Conservation (phyloP, 1,140 invertebrate species). For the Dreissena polymorpha region DNA sequence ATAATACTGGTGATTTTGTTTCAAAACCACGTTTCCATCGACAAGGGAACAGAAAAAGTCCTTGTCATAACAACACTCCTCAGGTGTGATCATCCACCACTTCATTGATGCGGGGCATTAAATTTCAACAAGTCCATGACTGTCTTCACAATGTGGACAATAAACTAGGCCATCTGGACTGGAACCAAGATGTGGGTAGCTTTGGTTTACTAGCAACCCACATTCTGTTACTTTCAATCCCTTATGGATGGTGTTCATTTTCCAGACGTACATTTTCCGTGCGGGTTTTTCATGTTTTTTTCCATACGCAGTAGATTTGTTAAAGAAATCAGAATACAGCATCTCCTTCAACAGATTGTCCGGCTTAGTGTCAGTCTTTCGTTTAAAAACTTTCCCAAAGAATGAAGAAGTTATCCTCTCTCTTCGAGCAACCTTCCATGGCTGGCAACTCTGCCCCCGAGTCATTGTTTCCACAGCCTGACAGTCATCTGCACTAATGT, state of each 20-base stretch:
- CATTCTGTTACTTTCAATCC: neutral
- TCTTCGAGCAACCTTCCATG: neutral
- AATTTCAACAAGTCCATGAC: conserved; percentile 47
- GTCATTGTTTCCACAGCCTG: neutral
- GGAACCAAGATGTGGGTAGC: conserved; percentile 26
- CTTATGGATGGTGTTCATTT: neutral
- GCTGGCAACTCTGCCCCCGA: neutral
- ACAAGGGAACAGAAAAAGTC: conserved; percentile 37
- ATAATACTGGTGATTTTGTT: conserved; percentile 75
- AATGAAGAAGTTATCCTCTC: neutral
- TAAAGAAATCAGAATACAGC: neutral
- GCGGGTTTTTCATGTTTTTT: conserved; percentile 25
- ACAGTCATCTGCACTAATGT: neutral
- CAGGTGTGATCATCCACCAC: conserved; percentile 17
- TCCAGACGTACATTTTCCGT: conserved; percentile 5
- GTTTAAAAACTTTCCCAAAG: neutral
- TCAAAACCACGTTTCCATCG: conserved; percentile 58
- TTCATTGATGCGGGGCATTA: conserved; percentile 36
- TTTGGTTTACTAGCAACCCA: neutral
- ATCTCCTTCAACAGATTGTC: neutral
- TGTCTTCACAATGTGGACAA: neutral
- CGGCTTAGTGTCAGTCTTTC: neutral
- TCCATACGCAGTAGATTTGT: neutral
- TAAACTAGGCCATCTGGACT: conserved; percentile 38
- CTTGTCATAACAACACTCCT: conserved; percentile 28